These are phyloP conservation scores for Tipula vernalis DNA, from an alignment of 2,888 invertebrate genomes.

Conservation along the genomic window DNA sequence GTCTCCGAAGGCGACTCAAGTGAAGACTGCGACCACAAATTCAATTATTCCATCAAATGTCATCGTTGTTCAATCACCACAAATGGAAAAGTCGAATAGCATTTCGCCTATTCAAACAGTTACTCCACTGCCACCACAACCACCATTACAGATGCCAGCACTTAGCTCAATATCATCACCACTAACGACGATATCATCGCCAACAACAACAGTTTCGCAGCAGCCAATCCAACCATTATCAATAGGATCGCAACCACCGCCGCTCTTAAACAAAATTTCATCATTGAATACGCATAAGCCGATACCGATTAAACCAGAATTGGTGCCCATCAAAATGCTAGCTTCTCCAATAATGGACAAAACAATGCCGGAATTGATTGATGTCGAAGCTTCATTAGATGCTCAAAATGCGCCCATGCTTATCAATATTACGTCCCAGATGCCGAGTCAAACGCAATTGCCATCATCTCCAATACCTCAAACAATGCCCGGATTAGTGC, in stretches of 20 bases:
- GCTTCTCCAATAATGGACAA: background rate
- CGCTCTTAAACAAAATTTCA: slow-evolving; percentile 15
- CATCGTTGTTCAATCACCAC: slow-evolving; percentile 14
- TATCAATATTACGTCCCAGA: slow-evolving; percentile 12
- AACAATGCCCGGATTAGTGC: slow-evolving; percentile 14
- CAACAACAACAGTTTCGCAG: background rate
- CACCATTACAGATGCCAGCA: slow-evolving; percentile 16
- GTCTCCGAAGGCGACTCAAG: slow-evolving; percentile 15
- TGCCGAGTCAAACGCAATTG: background rate
- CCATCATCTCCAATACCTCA: slow-evolving; percentile 11
- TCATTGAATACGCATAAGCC: slow-evolving; percentile 14
- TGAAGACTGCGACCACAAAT: slow-evolving; percentile 14
- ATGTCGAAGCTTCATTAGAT: slow-evolving; percentile 16
- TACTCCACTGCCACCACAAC: background rate
- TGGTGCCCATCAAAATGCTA: slow-evolving; percentile 16
- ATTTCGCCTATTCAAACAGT: background rate
- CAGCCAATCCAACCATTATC: background rate
- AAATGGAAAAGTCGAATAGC: slow-evolving; percentile 11
- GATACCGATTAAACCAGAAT: slow-evolving; percentile 16
- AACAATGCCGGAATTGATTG: slow-evolving; percentile 14
- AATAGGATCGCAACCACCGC: slow-evolving; percentile 13
- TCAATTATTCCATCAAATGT: slow-evolving; percentile 14
- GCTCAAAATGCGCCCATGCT: slow-evolving; percentile 15
- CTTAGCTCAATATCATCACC: slow-evolving; percentile 16
- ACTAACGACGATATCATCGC: background rate